A percentile compares a stretch with the other conserved stretches of the same genome.
Evolutionary conservation across 30 jellyfish, hydroid and myxozoan species (phyloP).

Genomic region (Sanderia malayensis): DNA sequence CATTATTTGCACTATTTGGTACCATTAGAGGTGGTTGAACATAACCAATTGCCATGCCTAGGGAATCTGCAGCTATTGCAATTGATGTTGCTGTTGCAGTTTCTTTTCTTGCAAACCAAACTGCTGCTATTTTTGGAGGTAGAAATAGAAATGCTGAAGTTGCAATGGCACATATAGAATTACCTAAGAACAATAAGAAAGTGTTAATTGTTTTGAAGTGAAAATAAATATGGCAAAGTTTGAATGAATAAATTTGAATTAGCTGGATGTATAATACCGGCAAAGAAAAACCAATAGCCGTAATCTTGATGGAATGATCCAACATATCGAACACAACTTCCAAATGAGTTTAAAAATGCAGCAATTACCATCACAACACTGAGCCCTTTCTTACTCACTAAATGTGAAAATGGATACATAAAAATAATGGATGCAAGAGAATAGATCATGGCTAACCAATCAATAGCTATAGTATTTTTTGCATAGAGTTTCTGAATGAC

Average conservation of each 20-base stretch:
- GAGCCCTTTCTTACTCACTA: constrained; percentile 64
- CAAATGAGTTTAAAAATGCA: constrained; percentile 55
- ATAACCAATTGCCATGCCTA: constrained; percentile 68
- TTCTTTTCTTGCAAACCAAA: constrained; percentile 86
- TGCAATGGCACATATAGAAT: constrained; percentile 52
- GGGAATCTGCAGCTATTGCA: constrained; percentile 74
- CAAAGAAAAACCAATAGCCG: constrained; percentile 55
- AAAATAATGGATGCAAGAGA: constrained; percentile 48
- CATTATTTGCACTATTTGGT: constrained; percentile 18
- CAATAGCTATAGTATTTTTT: constrained; percentile 50
- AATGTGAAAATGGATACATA: constrained; percentile 63
- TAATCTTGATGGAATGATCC: constrained; percentile 26
- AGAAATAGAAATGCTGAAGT: constrained; percentile 70
- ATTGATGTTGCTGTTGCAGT: constrained; percentile 76
- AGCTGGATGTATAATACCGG: no score
- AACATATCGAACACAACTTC: constrained; percentile 60
- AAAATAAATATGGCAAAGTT: background rate
- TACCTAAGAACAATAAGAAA: no score
- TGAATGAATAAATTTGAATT: no score
- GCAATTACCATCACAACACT: constrained; percentile 41
- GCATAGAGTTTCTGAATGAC: constrained; percentile 49
- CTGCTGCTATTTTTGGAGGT: constrained; percentile 82
- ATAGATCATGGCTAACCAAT: constrained; percentile 67
- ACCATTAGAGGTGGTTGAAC: constrained; percentile 42
- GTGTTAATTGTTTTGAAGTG: no score